Evolutionary conservation across 2,888 invertebrate genomes (phyloP).

Genomic region (Shargacucullia verbasci): DNA sequence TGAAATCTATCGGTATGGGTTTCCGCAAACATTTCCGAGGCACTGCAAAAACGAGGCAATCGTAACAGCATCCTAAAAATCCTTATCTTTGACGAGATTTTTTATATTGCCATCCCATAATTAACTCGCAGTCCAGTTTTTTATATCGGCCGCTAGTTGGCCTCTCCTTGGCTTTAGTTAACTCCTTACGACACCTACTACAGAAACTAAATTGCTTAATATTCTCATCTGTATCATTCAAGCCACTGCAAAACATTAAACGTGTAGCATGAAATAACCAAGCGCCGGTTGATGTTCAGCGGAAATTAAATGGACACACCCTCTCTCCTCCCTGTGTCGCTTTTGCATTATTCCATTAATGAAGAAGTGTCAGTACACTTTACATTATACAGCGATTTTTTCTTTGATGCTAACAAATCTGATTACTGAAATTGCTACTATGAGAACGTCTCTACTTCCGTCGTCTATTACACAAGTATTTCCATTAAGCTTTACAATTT

Average conservation of each 20-base stretch:
- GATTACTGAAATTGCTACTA: conserved; percentile 11
- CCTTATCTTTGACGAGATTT: conserved; percentile 55
- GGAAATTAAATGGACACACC: conserved; percentile 77
- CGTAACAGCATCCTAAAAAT: too few species aligned
- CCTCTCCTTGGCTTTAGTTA: conserved; percentile 7
- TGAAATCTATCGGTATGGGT: too few species aligned
- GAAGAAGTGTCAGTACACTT: conserved; percentile 21
- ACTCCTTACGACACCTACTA: conserved; percentile 4
- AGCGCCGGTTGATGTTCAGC: conserved; percentile 56
- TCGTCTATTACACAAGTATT: conserved; percentile 20
- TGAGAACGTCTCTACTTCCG: conserved; percentile 13
- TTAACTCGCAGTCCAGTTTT: conserved; percentile 36
- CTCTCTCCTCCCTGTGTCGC: conserved; percentile 54
- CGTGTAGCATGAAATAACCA: conserved; percentile 32
- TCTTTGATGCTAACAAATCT: conserved; percentile 10
- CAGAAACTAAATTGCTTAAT: background rate
- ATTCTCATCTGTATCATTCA: conserved; percentile 5
- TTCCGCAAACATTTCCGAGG: too few species aligned
- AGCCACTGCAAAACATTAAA: background rate
- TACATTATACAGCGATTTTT: background rate
- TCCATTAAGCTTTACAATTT: conserved; percentile 28
- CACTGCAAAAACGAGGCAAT: too few species aligned
- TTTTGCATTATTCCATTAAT: conserved; percentile 36
- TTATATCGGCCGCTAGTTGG: conserved; percentile 18
- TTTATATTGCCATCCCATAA: conserved; percentile 53